Conservation (phyloP, 2,888 invertebrate genomes). For the Caenorhabditis sulstoni region DNA sequence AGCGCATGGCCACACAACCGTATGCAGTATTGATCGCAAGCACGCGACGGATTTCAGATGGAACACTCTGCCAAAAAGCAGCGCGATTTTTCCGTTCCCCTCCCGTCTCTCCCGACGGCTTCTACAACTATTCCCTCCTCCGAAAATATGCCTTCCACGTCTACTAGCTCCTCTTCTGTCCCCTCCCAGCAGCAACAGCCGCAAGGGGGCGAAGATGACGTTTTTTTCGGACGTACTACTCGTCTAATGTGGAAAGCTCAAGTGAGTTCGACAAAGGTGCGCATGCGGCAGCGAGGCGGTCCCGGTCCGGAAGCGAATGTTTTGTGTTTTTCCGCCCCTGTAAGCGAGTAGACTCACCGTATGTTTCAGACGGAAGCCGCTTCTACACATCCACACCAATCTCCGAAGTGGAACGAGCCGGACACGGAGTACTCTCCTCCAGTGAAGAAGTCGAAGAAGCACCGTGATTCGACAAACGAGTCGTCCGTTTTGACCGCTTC, state of each 20-base stretch:
- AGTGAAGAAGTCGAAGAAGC: slow-evolving; percentile 60
- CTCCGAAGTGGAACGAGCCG: slow-evolving; percentile 60
- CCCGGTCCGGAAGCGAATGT: too few relatives aligned
- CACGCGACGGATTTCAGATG: slow-evolving; percentile 18
- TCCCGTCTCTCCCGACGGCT: not conserved
- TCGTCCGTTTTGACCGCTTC: slow-evolving; percentile 1
- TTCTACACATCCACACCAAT: slow-evolving; percentile 29
- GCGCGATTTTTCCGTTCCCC: slow-evolving; percentile 11
- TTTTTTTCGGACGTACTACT: slow-evolving; percentile 83
- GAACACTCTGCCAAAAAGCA: slow-evolving; percentile 20
- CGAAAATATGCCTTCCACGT: slow-evolving; percentile 24
- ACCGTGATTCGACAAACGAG: slow-evolving; percentile 4
- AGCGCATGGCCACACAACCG: slow-evolving; percentile 18
- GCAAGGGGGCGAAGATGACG: slow-evolving; percentile 83
- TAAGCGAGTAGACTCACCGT: not conserved
- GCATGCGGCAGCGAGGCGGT: too few relatives aligned
- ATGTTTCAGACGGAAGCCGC: slow-evolving; percentile 42
- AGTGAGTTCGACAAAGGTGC: slow-evolving; percentile 21
- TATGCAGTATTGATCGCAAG: slow-evolving; percentile 28
- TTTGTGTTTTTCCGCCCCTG: not conserved
- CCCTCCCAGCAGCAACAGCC: too few relatives aligned
- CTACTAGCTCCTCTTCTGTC: not conserved
- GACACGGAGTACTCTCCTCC: slow-evolving; percentile 64
- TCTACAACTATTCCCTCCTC: slow-evolving; percentile 7
- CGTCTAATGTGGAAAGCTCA: slow-evolving; percentile 86